phyloP scores from a whole-genome alignment of 1,140 invertebrate species.

The Lineus longissimus region DNA sequence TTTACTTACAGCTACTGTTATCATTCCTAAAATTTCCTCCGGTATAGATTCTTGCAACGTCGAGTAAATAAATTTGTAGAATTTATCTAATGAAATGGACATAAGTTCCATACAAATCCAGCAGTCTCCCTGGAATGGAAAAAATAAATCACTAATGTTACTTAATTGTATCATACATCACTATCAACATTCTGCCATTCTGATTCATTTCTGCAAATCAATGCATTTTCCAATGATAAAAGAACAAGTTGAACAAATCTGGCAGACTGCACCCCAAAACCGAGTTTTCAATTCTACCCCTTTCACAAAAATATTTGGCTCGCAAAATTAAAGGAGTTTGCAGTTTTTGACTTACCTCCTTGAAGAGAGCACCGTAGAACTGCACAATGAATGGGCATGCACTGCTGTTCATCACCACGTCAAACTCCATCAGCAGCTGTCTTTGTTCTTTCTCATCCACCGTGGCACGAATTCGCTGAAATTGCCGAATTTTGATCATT shows the following conservation, averaged over 20 bases:
- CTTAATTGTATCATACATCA: no score
- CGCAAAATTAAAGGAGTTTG: background rate
- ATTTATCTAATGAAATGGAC: constrained; percentile 98
- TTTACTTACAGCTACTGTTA: constrained; percentile 76
- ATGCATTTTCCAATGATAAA: no score
- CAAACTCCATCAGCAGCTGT: constrained; percentile 91
- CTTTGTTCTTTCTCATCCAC: constrained; percentile 95
- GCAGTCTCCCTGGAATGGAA: constrained; percentile 72
- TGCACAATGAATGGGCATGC: constrained; percentile 95
- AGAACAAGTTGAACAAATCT: no score
- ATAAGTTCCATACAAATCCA: constrained; percentile 99
- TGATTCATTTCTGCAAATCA: no score
- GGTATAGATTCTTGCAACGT: constrained; percentile 54
- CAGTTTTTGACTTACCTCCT: constrained; percentile 65
- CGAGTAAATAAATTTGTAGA: constrained; percentile 80
- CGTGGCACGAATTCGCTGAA: constrained; percentile 68
- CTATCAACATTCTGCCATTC: no score
- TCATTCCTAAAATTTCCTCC: constrained; percentile 65
- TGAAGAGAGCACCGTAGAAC: constrained; percentile 97
- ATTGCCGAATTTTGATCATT: no score
- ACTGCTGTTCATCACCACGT: constrained; percentile 95
- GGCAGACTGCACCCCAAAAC: background rate
- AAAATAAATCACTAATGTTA: background rate
- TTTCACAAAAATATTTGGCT: background rate
- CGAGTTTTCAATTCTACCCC: background rate